Evolutionary conservation across 2,113 vertebrate species (phyloP).

Genomic region (Oncorhynchus clarkii): DNA sequence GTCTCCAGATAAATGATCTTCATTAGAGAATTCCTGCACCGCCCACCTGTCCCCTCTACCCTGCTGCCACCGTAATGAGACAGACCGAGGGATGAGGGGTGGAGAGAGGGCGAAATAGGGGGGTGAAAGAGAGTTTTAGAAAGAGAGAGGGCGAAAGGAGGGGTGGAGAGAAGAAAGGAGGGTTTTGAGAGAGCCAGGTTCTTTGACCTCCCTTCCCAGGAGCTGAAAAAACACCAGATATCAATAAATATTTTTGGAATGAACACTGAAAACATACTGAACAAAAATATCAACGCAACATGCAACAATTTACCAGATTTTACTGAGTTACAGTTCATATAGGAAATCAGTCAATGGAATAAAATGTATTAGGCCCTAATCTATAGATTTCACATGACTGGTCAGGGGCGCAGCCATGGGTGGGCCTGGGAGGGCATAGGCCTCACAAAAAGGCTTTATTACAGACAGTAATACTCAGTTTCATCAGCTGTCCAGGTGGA

Average conservation of each 20-base stretch:
- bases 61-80: conserved; percentile 58
- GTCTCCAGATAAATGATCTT: conserved; percentile 61
- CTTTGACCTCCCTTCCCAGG: conserved; percentile 6
- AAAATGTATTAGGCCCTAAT: too few relatives aligned
- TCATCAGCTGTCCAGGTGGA: too few relatives aligned
- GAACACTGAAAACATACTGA: too few relatives aligned
- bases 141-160: conserved; percentile 8
- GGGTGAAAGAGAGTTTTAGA: background rate
- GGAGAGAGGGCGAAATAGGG: background rate
- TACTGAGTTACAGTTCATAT: too few relatives aligned
- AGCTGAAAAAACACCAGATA: conserved; percentile 13
- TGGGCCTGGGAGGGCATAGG: too few relatives aligned
- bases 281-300: too few relatives aligned
- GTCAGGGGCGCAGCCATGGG: too few relatives aligned
- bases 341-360: too few relatives aligned
- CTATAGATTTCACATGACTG: too few relatives aligned
- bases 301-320: too few relatives aligned
- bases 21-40: conserved; percentile 52
- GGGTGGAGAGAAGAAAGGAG: conserved; percentile 30
- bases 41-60: conserved; percentile 44
- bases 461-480: too few relatives aligned
- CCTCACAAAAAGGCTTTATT: too few relatives aligned
- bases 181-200: background rate
- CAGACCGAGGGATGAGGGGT: background rate
- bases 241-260: background rate